Base-by-base conservation (phyloP, 2,113 vertebrate species). In the Scalopus aquaticus region DNA sequence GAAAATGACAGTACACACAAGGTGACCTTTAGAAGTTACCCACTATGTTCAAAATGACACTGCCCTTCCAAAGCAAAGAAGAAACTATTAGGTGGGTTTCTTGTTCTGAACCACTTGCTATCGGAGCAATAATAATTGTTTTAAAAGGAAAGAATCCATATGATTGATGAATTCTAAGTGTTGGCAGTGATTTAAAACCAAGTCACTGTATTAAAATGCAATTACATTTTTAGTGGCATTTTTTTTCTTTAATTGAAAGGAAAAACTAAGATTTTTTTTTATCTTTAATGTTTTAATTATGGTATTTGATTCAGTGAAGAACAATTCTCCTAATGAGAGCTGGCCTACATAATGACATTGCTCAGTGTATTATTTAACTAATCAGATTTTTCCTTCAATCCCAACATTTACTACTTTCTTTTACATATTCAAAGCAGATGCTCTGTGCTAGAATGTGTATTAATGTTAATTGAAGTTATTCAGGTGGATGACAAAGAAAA, bases 391-490 rank as follows among this genome's bases (percentile, higher is more conserved):
- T 72, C 51, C 37, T 96, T 93, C 79, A 88, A 24, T 90, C 10
- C 58, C 37, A 84, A 70, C 77, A 92, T 82, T 94, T 87, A 90
- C 54, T 81, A 70, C 62, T 88, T 84, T 72, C 30, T 69, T 96
- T 95, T 93, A 88, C 22, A 92, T 93, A 97, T 96, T 92, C 85
- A 92, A 77, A 97, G 81, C 81, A 91, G 85, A 82, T 93, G 54
- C 42, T 64, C 30, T 90, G 60, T 94, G 58, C 56, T 93, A 91
- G 51, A 81, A 85, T 72, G 42, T 94, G 37, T 92, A 88, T 92
- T 96, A 95, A 96, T 96, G 91, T 96, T 96, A 96, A 96, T 86
- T 96, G 85, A 89, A 97, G 88, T 92, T 95, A 95, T 94, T 95
- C 95, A 95, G 94, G 93, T 96, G 77, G 72, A 93, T 96, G 73